Evolutionary conservation across 2,113 vertebrate genomes (phyloP), one percentile per base, ranked within the genome.

Genomic region (Phaethornis superciliosus): DNA sequence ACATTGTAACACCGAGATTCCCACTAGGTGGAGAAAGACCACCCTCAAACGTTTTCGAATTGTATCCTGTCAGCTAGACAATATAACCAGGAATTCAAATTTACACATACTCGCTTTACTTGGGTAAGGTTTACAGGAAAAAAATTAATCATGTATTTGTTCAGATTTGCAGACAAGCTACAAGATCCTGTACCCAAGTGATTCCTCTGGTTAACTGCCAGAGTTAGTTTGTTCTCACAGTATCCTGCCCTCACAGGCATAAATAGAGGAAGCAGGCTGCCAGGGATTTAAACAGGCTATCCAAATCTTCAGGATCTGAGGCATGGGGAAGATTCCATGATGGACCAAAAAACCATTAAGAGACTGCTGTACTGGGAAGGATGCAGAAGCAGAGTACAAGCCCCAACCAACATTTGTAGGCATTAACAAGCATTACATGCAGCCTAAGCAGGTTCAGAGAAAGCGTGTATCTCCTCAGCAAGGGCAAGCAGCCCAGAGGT

Each of bases 391-490:
- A 42, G 7, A 56, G n/a, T 32, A 75, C 27, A 40, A 10, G 21
- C 46, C 33, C 12, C 23, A 65, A 14, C 16, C n/a, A 75, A 30
- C 11, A 18, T 27, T 28, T 46, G 21, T 9, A 63, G 35, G 4
- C 28, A 62, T 8, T 9, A 69, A 49, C 11, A 62, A 60, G 27
- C 22, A 65, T 1, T 32, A 72, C 7, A 30, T 3, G 12, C 32
- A 74, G 14, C 17, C 35, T 47, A 12, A 42, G 6, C 6, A 56
- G 26, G 8, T 56, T 81, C 35, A 89, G 64, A 77, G 22, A 72
- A 87, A 83, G 35, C 4, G n/a, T 0, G 0, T 9, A 28, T 24
- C 28, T 80, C 44, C 33, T n/a, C 35, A 32, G 40, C 37, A 83
- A 68, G 10, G 2, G 2, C 35, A 83, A 68, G 22, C 24, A 60